A percentile compares a stretch with the other conserved stretches of the same genome.
phyloP scores from a whole-genome alignment of 1,140 invertebrate species.

The Procambarus virginalis region DNA sequence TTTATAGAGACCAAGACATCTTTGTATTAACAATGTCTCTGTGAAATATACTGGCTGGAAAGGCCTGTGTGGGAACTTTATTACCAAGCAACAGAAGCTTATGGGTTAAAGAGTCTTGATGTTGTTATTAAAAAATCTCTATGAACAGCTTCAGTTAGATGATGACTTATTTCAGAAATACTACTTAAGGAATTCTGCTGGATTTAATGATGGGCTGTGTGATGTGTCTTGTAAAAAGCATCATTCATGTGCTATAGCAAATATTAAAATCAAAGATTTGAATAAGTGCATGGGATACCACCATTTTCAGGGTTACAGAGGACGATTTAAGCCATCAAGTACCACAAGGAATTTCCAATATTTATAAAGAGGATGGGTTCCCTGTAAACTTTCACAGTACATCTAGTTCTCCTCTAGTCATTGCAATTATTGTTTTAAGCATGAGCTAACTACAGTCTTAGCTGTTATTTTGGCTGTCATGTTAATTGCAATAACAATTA shows the following conservation, averaged over 20 bases:
- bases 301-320: not conserved
- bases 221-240: constrained; percentile 52
- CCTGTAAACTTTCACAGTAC: not conserved
- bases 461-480: constrained; percentile 29
- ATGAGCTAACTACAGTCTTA: constrained; percentile 24
- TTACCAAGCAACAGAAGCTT: constrained; percentile 63
- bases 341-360: not conserved
- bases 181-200: constrained; percentile 68
- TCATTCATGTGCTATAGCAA: constrained; percentile 66
- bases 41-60: not conserved
- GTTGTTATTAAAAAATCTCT: constrained; percentile 30
- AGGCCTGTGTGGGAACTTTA: constrained; percentile 54
- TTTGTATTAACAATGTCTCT: not conserved
- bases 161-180: constrained; percentile 64
- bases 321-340: not conserved
- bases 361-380: not conserved
- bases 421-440: constrained; percentile 14
- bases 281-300: constrained; percentile 43
- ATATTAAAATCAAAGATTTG: constrained; percentile 50
- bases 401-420: constrained; percentile 9
- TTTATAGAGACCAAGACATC: not conserved
- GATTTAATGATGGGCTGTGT: constrained; percentile 58
- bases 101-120: constrained; percentile 46
- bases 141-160: constrained; percentile 49
- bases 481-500: constrained; percentile 7